phyloP scores from a whole-genome alignment of 2,797 vertebrate species.

The Protonibea diacanthus region DNA sequence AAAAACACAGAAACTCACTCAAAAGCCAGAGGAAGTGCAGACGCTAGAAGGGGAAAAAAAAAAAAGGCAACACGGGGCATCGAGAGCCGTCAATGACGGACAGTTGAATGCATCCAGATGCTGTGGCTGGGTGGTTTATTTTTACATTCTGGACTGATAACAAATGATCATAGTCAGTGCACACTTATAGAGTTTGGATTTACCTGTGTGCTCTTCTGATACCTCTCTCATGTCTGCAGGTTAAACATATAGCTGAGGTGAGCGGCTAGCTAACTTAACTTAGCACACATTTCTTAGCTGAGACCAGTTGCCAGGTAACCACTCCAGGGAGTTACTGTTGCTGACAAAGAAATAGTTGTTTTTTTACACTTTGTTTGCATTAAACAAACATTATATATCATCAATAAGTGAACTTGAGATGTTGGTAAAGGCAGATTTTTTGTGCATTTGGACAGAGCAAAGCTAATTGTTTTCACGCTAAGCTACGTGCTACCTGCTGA shows the following conservation, averaged over 20 bases:
- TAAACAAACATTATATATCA: background rate
- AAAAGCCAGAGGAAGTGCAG: slow-evolving; percentile 39
- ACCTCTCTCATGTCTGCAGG: background rate
- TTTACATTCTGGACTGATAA: background rate
- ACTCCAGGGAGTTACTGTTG: background rate
- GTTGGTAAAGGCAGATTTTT: background rate
- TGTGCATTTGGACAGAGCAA: background rate
- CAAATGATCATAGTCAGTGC: background rate
- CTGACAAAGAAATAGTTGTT: slow-evolving; percentile 1
- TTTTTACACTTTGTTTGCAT: background rate
- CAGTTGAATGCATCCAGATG: background rate
- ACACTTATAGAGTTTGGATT: background rate
- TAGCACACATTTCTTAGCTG: background rate
- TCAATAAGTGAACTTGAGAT: background rate
- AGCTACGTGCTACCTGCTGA: background rate
- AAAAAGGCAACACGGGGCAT: background rate
- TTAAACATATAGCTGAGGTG: background rate
- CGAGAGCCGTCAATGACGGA: background rate
- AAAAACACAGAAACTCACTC: slow-evolving; percentile 55
- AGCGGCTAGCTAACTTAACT: background rate
- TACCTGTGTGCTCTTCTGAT: background rate
- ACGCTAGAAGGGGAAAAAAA: background rate
- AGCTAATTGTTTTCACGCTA: background rate
- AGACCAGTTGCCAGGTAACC: slow-evolving; percentile 17
- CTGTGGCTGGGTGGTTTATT: background rate